Evolutionary conservation across 2,113 vertebrate genomes (phyloP).

Genomic region (Salvelinus sp.): DNA sequence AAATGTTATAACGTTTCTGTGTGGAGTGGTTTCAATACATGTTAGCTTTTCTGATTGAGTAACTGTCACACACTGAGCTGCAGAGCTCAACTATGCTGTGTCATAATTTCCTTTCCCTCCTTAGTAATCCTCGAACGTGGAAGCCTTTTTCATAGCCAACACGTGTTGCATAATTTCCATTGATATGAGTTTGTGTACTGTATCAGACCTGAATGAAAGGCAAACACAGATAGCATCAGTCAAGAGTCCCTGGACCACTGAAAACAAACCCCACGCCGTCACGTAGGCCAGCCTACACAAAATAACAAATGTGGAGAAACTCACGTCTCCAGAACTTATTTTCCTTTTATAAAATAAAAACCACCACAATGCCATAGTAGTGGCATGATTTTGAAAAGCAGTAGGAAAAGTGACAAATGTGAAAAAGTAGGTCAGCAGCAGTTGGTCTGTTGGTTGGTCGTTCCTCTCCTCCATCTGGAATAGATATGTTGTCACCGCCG

Average conservation of each 20-base stretch:
- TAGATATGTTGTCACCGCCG: not conserved
- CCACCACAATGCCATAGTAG: not conserved
- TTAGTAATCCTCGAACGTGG: not conserved
- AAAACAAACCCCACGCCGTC: not conserved
- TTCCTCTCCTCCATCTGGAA: not conserved
- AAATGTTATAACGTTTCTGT: no score
- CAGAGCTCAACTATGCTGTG: not conserved
- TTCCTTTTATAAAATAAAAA: conserved; percentile 5
- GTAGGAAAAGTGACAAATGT: conserved; percentile 28
- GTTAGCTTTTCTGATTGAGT: no score
- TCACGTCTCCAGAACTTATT: not conserved
- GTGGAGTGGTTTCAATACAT: no score
- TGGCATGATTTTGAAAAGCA: conserved; percentile 7
- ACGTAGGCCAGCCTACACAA: not conserved
- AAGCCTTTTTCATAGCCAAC: not conserved
- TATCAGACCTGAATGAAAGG: not conserved
- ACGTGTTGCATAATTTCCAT: not conserved
- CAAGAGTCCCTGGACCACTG: not conserved
- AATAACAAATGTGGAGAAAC: not conserved
- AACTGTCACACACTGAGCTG: not conserved
- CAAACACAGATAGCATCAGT: not conserved
- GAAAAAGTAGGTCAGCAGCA: conserved; percentile 22
- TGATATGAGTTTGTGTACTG: not conserved
- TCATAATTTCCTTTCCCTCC: not conserved
- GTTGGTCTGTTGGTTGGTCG: not conserved